phyloP scores from a whole-genome alignment of 2,888 invertebrate species.

The Spialia ferax region DNA sequence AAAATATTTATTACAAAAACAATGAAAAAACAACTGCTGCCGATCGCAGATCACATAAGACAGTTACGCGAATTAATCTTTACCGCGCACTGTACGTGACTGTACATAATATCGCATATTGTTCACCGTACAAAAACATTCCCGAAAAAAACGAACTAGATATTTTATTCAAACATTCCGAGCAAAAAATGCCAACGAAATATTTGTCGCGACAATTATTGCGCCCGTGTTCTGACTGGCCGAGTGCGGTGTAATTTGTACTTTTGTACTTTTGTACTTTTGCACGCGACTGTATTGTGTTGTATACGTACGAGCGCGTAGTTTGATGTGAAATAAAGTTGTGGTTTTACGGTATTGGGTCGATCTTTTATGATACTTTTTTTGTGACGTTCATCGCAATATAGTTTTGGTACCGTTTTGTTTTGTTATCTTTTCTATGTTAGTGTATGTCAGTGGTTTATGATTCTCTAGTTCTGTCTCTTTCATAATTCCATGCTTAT shows the following conservation, averaged over 20 bases:
- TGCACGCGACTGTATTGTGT: conserved; percentile 30
- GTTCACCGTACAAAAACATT: conserved; percentile 19
- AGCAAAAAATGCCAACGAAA: conserved; percentile 22
- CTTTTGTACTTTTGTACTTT: conserved; percentile 39
- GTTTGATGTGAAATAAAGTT: conserved; percentile 35
- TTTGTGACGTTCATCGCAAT: conserved; percentile 3
- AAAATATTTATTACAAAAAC: not conserved
- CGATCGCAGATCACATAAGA: conserved; percentile 10
- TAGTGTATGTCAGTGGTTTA: not conserved
- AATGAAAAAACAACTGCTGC: not conserved
- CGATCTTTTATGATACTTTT: conserved; percentile 3
- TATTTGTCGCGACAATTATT: conserved; percentile 38
- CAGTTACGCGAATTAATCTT: conserved; percentile 9
- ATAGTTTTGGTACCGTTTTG: not conserved
- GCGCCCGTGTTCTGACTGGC: conserved; percentile 32
- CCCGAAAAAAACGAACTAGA: conserved; percentile 19
- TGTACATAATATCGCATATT: conserved; percentile 23
- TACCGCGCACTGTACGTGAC: conserved; percentile 29
- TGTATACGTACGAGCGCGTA: conserved; percentile 20
- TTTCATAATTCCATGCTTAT: no score
- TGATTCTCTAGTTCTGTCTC: no score
- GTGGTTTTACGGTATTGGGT: conserved; percentile 26
- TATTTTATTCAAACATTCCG: conserved; percentile 22
- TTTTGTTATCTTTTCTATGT: not conserved
- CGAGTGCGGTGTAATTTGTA: conserved; percentile 39